Base-by-base conservation (phyloP, 2,113 vertebrate species). In the Tylochromis polylepis region DNA sequence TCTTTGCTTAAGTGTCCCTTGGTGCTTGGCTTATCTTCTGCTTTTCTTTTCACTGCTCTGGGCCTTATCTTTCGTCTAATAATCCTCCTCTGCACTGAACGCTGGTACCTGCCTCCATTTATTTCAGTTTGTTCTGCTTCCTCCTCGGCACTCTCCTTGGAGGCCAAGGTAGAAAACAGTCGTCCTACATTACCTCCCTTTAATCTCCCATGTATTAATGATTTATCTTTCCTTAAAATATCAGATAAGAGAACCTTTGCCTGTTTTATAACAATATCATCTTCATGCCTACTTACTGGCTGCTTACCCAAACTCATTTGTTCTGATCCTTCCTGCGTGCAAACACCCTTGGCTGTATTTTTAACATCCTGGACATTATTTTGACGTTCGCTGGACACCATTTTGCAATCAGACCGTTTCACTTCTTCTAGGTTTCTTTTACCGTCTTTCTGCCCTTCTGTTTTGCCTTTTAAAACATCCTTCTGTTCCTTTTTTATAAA, bases 191-290 rank as follows among this genome's bases (percentile, higher is more conserved):
- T 31, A 56, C 85, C 80, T 38, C 72, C 49, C 7, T 81, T 85
- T 22, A 86, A 84, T 77, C 16, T 82, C 15, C 82, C 65, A 15
- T 83, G 88, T 85, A 84, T 53, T 10, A 88, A 59, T 22, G 86
- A 15, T 70, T 91, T 92, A 65, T 91, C 89, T 72, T 85, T 95
- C 89, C 85, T 95, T 57, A 96, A 90, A 91, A 96, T 87, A 90
- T 97, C 96, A 15, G 89, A 95, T 14, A 97, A 83, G 20, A 96
- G 75, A 38, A 97, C 93, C 60, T 88, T 95, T 1, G 93, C 95
- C 34, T 94, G 93, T 85, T 96, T 96, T 38, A 96, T 87, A 27
- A 95, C 90, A 14, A 96, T 34, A 20, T 91, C 90, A 14, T 91
- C 92, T 12, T 85, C 88, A 2, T 75, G 88, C 24, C 57, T 85